These are phyloP conservation scores for Brassicogethes aeneus DNA, from an alignment of 2,888 invertebrate species.

Conservation along the genomic window DNA sequence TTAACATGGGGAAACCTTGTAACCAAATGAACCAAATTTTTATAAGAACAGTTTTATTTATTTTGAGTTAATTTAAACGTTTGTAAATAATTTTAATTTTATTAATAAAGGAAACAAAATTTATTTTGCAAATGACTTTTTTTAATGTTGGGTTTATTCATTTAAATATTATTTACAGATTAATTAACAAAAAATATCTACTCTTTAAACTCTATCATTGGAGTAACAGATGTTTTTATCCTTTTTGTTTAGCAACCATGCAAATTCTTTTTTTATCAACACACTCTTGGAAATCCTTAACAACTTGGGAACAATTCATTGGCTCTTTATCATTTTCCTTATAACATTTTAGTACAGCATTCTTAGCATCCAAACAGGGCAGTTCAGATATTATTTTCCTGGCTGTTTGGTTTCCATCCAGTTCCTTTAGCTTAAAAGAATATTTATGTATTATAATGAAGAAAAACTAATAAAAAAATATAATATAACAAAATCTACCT, in stretches of 20 bases:
- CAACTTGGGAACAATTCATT: conserved; percentile 50
- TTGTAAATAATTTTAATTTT: no score
- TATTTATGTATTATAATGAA: no score
- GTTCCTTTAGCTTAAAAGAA: conserved; percentile 25
- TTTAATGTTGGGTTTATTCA: no score
- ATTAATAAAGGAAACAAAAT: no score
- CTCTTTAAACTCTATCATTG: no score
- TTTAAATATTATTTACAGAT: no score
- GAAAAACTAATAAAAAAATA: no score
- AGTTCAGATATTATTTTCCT: conserved; percentile 25
- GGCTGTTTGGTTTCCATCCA: conserved; percentile 18
- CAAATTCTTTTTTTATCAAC: conserved; percentile 47
- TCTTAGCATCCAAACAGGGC: conserved; percentile 48
- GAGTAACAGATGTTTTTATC: no score
- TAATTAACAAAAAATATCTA: no score
- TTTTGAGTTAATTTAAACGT: neutral
- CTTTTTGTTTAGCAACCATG: conserved; percentile 24
- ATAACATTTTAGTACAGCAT: conserved; percentile 52
- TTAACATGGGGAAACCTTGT: conserved; percentile 33
- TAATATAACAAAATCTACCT: conserved; percentile 5
- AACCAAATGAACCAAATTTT: no score
- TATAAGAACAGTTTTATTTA: neutral
- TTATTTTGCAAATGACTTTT: no score
- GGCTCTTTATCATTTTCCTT: conserved; percentile 49
- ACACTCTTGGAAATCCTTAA: conserved; percentile 52